Conservation (phyloP, 2,113 vertebrate genomes). For the Cyanoramphus novaezelandiae region DNA sequence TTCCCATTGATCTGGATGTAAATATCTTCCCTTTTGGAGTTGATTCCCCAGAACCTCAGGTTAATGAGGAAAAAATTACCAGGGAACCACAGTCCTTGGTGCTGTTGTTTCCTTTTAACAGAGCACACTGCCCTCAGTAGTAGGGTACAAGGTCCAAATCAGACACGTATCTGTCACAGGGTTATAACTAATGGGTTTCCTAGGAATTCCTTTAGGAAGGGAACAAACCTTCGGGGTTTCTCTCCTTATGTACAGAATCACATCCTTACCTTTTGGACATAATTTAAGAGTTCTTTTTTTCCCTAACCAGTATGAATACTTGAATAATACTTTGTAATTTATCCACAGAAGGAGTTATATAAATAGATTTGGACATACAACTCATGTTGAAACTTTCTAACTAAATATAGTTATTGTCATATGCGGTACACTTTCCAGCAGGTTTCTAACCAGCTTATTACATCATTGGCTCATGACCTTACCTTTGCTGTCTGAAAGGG, state of each 20-base stretch:
- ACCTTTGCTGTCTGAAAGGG: neutral
- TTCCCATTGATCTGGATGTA: conserved; percentile 37
- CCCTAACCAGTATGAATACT: neutral
- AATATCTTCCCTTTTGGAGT: neutral
- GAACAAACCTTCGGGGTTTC: neutral
- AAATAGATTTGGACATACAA: neutral
- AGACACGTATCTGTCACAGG: neutral
- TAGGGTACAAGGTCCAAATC: neutral
- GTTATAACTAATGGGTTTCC: neutral
- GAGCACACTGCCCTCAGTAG: neutral
- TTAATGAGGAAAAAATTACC: neutral
- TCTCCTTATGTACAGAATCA: neutral
- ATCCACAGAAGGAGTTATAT: neutral
- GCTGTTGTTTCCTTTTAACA: neutral
- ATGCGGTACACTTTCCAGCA: neutral
- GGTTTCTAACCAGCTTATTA: neutral
- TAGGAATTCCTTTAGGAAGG: neutral
- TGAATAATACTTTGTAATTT: neutral
- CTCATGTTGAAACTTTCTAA: neutral
- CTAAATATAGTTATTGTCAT: neutral
- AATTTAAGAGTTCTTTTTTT: neutral
- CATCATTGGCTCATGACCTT: neutral
- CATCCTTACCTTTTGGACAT: neutral
- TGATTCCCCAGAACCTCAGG: neutral
- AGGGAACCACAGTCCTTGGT: neutral